Evolutionary conservation across 2,113 vertebrate genomes (phyloP).

Genomic region (Gasterosteus aculeatus): DNA sequence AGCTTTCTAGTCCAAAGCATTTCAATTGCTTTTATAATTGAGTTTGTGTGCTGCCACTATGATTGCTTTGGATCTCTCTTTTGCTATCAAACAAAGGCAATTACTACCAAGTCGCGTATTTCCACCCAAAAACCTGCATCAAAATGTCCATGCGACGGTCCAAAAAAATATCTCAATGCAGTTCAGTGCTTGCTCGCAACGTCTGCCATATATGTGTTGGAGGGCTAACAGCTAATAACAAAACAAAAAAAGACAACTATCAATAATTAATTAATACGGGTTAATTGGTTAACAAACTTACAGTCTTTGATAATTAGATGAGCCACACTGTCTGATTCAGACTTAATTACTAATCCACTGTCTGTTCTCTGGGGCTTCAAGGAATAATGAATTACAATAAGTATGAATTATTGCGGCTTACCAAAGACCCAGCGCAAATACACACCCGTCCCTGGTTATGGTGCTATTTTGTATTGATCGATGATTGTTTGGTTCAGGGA

Average conservation of each 20-base stretch:
- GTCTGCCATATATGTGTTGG: conserved; percentile 26
- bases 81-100: conserved; percentile 76
- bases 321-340: conserved; percentile 74
- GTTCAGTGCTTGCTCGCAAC: not conserved
- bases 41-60: conserved; percentile 73
- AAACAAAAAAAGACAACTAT: conserved; percentile 51
- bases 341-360: conserved; percentile 75
- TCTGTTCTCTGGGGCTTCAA: conserved; percentile 74
- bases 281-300: conserved; percentile 80
- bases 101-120: conserved; percentile 68
- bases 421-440: conserved; percentile 65
- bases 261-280: conserved; percentile 78
- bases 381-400: conserved; percentile 75
- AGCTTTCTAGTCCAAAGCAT: conserved; percentile 75
- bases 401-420: conserved; percentile 75
- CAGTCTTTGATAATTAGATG: conserved; percentile 77
- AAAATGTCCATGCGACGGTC: conserved; percentile 55
- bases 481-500: conserved; percentile 44
- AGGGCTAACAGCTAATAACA: conserved; percentile 24
- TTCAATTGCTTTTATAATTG: conserved; percentile 79
- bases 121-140: conserved; percentile 26
- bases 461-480: conserved; percentile 54
- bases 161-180: conserved; percentile 34
- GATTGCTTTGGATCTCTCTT: conserved; percentile 75
- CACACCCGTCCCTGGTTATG: conserved; percentile 41